Base-by-base conservation (phyloP, 2,113 vertebrate species). In the Shinisaurus crocodilurus region DNA sequence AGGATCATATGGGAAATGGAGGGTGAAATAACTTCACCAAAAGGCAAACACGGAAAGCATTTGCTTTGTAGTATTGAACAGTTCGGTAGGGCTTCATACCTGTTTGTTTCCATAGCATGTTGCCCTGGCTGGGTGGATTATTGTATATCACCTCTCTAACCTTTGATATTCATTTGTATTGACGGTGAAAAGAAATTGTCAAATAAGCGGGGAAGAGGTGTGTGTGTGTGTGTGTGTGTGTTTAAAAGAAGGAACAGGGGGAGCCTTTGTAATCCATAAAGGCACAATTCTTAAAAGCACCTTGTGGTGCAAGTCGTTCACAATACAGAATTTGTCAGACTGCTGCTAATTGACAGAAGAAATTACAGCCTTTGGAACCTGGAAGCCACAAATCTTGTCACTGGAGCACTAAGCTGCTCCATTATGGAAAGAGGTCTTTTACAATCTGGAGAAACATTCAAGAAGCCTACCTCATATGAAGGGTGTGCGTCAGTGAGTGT, bases 151-250 rank as follows among this genome's bases (percentile, higher is more conserved):
- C 90, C 93, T 93, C 92, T 92, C 92, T 94, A 95, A 95, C 94
- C 93, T 95, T 89, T 88, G 93, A 83, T 95, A 96, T 96, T 95
- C 95, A 96, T 96, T 95, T 94, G 95, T 92, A 94, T 94, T 94
- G 95, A 95, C 93, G 93, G 91, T 85, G 88, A 92, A 93, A 92
- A 95, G 92, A 93, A 95, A 89, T 93, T 90, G 87, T 94, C 94
- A 95, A 96, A 92, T 93, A 92, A 92, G 70, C 43, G 88, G 84
- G 60, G 18, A 70, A 50, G 50, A 83, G 50, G n/a, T 15, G 7
- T 74, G 7, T 40, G 18, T 60, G 23, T 70, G 50, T 57, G 40
- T 45, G 57, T 72, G 70, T 13, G 54, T 54, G 13, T 54, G 7
- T 54, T 54, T 54, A 83, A 92, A 92, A 72, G 77, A 88, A 50